Conservation (phyloP, 2,113 vertebrate genomes). For the Jaculus jaculus region DNA sequence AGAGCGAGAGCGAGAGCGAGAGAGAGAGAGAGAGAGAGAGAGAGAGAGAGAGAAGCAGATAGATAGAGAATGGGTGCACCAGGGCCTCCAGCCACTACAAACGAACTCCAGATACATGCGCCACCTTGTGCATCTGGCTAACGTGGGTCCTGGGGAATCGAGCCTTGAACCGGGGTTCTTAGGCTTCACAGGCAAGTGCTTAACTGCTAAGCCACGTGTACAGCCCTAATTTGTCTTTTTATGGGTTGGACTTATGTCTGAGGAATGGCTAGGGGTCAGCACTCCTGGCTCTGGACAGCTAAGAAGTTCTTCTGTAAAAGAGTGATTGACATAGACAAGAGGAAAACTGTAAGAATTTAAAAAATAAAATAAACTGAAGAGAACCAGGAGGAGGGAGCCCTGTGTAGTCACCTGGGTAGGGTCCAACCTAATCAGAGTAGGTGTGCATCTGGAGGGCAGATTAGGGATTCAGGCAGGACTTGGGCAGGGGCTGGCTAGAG, state of each 20-base stretch:
- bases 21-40: no score
- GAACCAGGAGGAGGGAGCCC: neutral
- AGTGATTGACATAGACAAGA: neutral
- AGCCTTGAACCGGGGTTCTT: no score
- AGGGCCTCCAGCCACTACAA: no score
- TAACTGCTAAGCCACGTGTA: no score
- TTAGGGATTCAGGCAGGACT: neutral
- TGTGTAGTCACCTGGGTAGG: neutral
- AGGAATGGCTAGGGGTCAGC: neutral
- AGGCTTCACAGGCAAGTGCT: no score
- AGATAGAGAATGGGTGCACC: no score
- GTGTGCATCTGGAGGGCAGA: neutral
- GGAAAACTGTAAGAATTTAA: neutral
- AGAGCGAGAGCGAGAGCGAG: no score
- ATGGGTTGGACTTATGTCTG: neutral
- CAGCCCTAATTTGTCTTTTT: no score
- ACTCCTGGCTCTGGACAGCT: neutral
- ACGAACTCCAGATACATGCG: no score
- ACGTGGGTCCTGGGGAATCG: no score
- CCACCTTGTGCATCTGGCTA: no score
- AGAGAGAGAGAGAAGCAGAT: no score
- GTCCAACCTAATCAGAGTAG: neutral
- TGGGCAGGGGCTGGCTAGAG: constrained; percentile 24
- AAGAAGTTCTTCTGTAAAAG: neutral
- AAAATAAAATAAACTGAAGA: neutral